Evolutionary conservation across 2,888 invertebrate genomes (phyloP).

Genomic region (Melikaiella ostensackeni): DNA sequence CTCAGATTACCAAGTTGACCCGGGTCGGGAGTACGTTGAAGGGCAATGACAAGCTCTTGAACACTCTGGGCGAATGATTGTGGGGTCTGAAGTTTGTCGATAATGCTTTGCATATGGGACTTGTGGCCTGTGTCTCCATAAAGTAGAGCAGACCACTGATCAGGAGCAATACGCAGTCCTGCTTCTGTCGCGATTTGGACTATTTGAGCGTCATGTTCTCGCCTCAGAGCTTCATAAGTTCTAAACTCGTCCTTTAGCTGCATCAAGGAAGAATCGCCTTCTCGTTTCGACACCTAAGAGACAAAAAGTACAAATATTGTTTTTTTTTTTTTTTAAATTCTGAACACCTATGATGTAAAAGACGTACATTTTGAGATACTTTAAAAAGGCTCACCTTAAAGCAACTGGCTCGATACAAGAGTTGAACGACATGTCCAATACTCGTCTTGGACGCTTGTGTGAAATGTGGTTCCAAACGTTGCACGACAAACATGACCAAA

Average conservation of each 20-base stretch:
- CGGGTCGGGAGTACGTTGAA: constrained; percentile 92
- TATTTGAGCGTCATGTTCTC: constrained; percentile 99
- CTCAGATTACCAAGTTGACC: constrained; percentile 88
- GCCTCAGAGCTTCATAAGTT: constrained; percentile 93
- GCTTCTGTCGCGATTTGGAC: constrained; percentile 99
- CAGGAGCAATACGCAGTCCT: constrained; percentile 96
- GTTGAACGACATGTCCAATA: constrained; percentile 99
- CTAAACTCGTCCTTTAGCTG: constrained; percentile 98
- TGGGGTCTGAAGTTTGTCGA: constrained; percentile 95
- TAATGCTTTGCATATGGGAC: constrained; percentile 97
- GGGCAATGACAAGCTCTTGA: constrained; percentile 92
- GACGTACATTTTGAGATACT: constrained; percentile 11
- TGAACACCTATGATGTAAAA: not conserved
- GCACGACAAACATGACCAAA: constrained; percentile 98
- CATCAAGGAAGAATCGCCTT: constrained; percentile 98
- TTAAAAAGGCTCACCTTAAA: constrained; percentile 87
- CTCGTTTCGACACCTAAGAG: constrained; percentile 92
- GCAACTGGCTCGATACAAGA: constrained; percentile 97
- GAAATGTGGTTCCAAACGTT: constrained; percentile 95
- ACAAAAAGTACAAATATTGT: constrained; percentile 41
- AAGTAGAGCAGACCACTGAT: constrained; percentile 97
- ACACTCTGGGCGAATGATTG: constrained; percentile 95
- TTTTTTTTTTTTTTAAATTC: no score
- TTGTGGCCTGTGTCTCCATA: constrained; percentile 98
- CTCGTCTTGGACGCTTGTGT: constrained; percentile 99